Base-by-base conservation (phyloP, 1,140 invertebrate species). In the Ceratoteleas bidentatus region DNA sequence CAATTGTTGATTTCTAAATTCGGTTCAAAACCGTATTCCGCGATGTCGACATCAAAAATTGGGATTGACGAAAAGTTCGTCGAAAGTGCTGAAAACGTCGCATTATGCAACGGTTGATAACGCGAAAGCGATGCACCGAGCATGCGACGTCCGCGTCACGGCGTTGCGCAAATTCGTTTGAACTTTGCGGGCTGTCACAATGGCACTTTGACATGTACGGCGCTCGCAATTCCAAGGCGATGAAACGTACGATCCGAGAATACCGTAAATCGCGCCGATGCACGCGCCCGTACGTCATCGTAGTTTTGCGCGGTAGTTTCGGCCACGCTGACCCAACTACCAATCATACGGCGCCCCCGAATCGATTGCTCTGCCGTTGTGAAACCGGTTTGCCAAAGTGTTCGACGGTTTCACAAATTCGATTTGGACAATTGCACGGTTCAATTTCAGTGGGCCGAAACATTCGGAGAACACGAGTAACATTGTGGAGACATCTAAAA, bases 161-260 rank as follows among this genome's bases (percentile, higher is more conserved):
- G 43, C 54, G n/a, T 62, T 64, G 57, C 61, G 33, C 73, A 66
- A 75, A 75, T 62, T 62, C 50, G 36, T 72, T 72, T 61, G 57
- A 72, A 72, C 69, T 72, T 72, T 62, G 53, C 13, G 43, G 40
- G 47, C 57, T 53, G 57, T 43, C 57, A 60, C 49, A 50, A 61
- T 60, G 40, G 45, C 34, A 61, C 45, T 70, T 53, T 70, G 57
- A 70, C 56, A 60, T 58, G 65, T 50, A 69, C 65, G 40, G 15
- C 16, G 34, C 38, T 40, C n/a, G 54, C 32, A 58, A 70, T 72
- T 72, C 45, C 50, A 62, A 47, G 58, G 57, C 47, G 61, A 70
- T 69, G 40, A 69, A 69, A 50, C 11, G 50, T 47, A 62, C 52
- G 57, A 62, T 54, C 13, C n/a, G 15, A 32, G 58, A 61, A 61